A percentile compares a stretch with the other conserved stretches of the same genome.
phyloP scores from a whole-genome alignment of 2,113 vertebrate species.

The Mus pahari region DNA sequence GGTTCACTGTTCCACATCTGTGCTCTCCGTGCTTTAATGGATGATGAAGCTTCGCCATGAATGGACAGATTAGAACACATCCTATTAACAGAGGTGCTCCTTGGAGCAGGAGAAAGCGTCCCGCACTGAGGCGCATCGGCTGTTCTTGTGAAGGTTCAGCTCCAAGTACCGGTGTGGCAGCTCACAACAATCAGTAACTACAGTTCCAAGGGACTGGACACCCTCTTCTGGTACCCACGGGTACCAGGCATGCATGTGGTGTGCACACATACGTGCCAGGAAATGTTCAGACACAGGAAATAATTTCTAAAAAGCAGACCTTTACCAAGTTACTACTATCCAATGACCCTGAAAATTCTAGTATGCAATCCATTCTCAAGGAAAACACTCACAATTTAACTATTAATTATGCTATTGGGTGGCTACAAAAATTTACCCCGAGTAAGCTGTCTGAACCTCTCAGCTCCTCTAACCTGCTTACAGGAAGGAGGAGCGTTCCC shows the following conservation, averaged over 20 bases:
- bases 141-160: not conserved
- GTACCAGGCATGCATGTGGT: not conserved
- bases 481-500: not conserved
- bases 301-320: not conserved
- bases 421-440: not conserved
- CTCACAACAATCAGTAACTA: not conserved
- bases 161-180: not conserved
- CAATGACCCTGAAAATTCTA: not conserved
- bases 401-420: not conserved
- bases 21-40: not conserved
- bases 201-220: not conserved
- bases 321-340: not conserved
- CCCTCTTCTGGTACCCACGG: not conserved
- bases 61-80: not conserved
- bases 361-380: not conserved
- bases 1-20: not conserved
- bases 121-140: no score
- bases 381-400: not conserved
- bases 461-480: not conserved
- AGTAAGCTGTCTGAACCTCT: slow-evolving; percentile 12
- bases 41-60: not conserved
- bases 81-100: not conserved
- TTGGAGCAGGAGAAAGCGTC: not conserved
- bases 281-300: not conserved
- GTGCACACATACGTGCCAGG: not conserved